phyloP scores from a whole-genome alignment of 2,113 vertebrate genomes.

The Pomatorhinus ruficollis region DNA sequence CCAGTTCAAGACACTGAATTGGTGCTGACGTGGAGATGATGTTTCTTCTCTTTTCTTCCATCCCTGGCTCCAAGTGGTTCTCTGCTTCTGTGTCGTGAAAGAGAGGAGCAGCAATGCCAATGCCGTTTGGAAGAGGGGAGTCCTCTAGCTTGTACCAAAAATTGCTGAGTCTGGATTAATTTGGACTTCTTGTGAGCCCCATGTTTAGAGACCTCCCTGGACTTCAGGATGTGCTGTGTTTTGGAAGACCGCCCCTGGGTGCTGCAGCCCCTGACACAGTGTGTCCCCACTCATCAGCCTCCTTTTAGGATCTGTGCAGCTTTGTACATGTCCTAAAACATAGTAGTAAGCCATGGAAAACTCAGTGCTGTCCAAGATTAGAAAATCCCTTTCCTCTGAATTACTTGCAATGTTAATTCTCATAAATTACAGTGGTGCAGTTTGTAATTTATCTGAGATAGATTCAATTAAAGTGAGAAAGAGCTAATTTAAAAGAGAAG shows the following conservation, averaged over 20 bases:
- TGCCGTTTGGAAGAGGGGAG: not conserved
- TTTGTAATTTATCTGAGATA: constrained; percentile 34
- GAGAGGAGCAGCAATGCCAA: not conserved
- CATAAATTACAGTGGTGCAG: not conserved
- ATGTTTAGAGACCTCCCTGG: fast-evolving
- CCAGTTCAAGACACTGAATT: not conserved
- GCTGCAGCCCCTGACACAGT: not conserved
- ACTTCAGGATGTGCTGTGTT: not conserved
- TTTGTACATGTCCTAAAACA: not conserved
- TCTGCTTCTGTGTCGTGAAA: not conserved
- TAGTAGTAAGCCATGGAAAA: not conserved
- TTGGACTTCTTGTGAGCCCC: not conserved
- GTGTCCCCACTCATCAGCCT: not conserved
- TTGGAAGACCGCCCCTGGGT: not conserved
- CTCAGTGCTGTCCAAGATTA: not conserved
- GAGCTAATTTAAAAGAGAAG: constrained; percentile 25
- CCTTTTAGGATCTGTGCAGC: not conserved
- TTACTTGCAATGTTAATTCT: not conserved
- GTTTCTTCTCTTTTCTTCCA: not conserved
- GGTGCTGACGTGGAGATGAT: not conserved
- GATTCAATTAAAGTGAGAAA: constrained; percentile 43
- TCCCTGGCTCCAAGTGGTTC: not conserved
- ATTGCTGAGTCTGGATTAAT: not conserved
- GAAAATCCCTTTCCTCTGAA: not conserved
- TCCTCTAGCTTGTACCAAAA: not conserved